Evolutionary conservation across 2,113 vertebrate genomes (phyloP), one percentile per base, ranked within the genome.

Genomic region (Cephalophus harveyi): DNA sequence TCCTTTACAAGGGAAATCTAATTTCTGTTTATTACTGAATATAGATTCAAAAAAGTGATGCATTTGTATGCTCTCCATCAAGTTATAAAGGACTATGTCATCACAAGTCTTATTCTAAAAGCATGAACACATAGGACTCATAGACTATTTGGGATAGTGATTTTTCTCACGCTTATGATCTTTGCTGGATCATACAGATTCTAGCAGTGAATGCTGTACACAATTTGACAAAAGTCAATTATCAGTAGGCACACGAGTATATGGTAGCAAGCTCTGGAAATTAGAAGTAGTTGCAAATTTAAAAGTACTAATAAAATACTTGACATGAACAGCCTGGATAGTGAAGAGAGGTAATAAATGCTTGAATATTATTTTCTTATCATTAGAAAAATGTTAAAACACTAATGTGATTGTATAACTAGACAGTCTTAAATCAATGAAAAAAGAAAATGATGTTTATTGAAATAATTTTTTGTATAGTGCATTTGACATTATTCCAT

Each of bases 401-500:
- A 52, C 0, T 0, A 89, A 59, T 40, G 16, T 12, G 50, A 28
- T 95, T 96, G 40, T 62, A 64, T 64, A 90, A 67, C 48, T 88
- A 9, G 10, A 94, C 10, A 89, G 40, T 7, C 97, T 97, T 46
- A 74, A 91, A 95, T 33, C 7, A 52, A 54, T 55, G 12, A 11
- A 91, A 97, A 96, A 30, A 83, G 67, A 88, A 96, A 97, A 91
- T 43, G 84, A 7, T 21, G 55, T 87, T 91, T 96, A 89, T 33
- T 79, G 78, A 97, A 98, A 97, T 96, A 94, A 95, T 95, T 96
- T 89, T 87, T 48, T 36, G 12, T 46, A 67, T 55, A 14, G 0
- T 17, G 6, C 52, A 33, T 97, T 95, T 95, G 76, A 84, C 89
- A 79, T 95, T 76, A 96, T 91, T 91, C 96, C 55, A 97, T 88